Conservation (phyloP, 2,888 invertebrate species). For the Dicranocentrus wangi region DNA sequence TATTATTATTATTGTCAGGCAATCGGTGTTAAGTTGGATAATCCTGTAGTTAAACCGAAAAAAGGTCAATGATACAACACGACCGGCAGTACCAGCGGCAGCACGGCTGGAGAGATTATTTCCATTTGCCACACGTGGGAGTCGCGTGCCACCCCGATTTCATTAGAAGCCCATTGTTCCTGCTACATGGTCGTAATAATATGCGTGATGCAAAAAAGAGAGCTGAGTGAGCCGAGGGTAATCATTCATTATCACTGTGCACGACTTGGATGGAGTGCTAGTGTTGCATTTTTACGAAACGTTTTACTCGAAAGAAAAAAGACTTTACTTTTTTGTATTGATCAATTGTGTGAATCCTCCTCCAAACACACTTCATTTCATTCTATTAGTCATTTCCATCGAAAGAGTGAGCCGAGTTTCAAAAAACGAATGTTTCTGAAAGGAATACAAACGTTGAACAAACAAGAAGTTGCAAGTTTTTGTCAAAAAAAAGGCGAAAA, state of each 20-base stretch:
- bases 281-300: too few relatives aligned
- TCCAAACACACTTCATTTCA: constrained; percentile 47
- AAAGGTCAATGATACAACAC: constrained; percentile 71
- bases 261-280: constrained; percentile 19
- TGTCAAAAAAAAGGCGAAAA: constrained; percentile 34
- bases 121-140: constrained; percentile 69
- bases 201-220: constrained; percentile 43
- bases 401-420: constrained; percentile 17
- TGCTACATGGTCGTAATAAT: constrained; percentile 51
- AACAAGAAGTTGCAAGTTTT: constrained; percentile 29
- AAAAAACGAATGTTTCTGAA: constrained; percentile 50
- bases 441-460: constrained; percentile 52
- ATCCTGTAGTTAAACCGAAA: constrained; percentile 52
- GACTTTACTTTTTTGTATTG: constrained; percentile 41
- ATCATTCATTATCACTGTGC: constrained; percentile 29
- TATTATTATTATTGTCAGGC: constrained; percentile 11
- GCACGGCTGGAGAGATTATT: constrained; percentile 56
- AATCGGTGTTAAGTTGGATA: constrained; percentile 72
- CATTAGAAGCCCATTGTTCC: constrained; percentile 71
- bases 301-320: constrained; percentile 28
- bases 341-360: constrained; percentile 3
- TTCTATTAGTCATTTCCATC: constrained; percentile 62
- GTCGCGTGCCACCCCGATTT: constrained; percentile 72
- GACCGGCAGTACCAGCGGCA: constrained; percentile 70
- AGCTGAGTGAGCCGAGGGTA: not conserved